Evolutionary conservation across 2,113 vertebrate genomes (phyloP), one percentile per base, ranked within the genome.

Genomic region (Mustelus asterias): DNA sequence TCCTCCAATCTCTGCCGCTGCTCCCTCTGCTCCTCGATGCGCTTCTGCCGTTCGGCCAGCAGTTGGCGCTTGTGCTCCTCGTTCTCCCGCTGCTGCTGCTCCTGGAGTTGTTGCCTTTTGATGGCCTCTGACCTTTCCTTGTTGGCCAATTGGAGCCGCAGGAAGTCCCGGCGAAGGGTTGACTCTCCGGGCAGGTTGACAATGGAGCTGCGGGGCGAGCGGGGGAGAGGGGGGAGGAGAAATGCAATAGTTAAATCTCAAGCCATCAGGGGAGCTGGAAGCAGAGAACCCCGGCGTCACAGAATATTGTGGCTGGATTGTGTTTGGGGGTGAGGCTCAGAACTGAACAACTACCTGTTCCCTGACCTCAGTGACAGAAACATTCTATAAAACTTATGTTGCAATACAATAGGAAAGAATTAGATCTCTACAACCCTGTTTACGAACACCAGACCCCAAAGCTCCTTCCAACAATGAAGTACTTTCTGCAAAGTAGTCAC

Each of bases 21-120:
- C 97, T 99, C 99, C 96, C 99, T 99, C 98, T 99, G 99, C 97
- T 99, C 99, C 97, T 99, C 99, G 0, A 99, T 99, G 96, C 99
- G 98, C 96, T 99, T 99, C 98, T 99, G 99, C 95, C 99, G 97
- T 97, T 99, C 99, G 0, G 99, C 99, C 98, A 99, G 97, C 33
- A 99, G 97, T 96, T 99, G 99, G 95, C 99, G 97, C 97, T 99
- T 99, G 97, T 99, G 99, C 92, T 99, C 99, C 96, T 99, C 99
- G 0, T 99, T 99, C 97, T 98, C 98, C 0, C 98, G 97, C 97
- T 99, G 99, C 97, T 99, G 99, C 98, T 99, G 99, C 97, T 99
- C 99, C 97, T 88, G 85, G 10, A 99, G 98, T 97, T 99, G 99
- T 97, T 99, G 99, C n/a, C 99, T 96, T 16, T 99, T 98, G 97